Evolutionary conservation across 2,797 vertebrate species (phyloP).

Genomic region (Nyctalus aviator): DNA sequence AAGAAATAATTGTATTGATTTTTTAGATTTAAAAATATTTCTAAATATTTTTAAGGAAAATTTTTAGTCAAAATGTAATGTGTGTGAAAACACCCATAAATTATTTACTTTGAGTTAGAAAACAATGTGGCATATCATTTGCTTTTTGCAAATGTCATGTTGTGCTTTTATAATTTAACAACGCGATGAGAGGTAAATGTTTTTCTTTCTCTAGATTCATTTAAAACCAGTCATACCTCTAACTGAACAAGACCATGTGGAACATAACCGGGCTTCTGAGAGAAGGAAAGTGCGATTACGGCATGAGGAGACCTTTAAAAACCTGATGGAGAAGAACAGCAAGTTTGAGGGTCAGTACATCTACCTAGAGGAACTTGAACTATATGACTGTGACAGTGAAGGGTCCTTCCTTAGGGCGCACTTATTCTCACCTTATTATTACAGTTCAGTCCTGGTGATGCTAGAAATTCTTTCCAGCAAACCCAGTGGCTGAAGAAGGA

Average conservation of each 20-base stretch:
- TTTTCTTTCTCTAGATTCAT: constrained; percentile 82
- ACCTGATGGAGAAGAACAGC: constrained; percentile 85
- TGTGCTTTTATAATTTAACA: constrained; percentile 22
- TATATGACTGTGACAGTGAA: not conserved
- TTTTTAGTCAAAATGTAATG: not conserved
- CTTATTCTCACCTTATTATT: not conserved
- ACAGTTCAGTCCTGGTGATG: not conserved
- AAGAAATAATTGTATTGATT: constrained; percentile 28
- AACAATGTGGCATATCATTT: not conserved
- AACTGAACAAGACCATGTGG: constrained; percentile 85
- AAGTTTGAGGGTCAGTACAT: constrained; percentile 81
- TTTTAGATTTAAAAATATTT: constrained; percentile 62
- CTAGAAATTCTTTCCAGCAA: not conserved
- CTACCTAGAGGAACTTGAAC: not conserved
- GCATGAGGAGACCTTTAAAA: constrained; percentile 87
- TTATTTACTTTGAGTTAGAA: constrained; percentile 49
- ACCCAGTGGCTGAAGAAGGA: not conserved
- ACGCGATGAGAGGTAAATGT: not conserved
- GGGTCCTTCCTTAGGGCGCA: not conserved
- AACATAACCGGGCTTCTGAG: constrained; percentile 87
- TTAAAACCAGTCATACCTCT: constrained; percentile 86
- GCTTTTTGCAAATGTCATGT: constrained; percentile 18
- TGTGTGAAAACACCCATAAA: not conserved
- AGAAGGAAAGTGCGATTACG: constrained; percentile 88
- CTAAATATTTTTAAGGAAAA: not conserved